Evolutionary conservation across 2,113 vertebrate genomes (phyloP).

Genomic region (Saguinus imperator): DNA sequence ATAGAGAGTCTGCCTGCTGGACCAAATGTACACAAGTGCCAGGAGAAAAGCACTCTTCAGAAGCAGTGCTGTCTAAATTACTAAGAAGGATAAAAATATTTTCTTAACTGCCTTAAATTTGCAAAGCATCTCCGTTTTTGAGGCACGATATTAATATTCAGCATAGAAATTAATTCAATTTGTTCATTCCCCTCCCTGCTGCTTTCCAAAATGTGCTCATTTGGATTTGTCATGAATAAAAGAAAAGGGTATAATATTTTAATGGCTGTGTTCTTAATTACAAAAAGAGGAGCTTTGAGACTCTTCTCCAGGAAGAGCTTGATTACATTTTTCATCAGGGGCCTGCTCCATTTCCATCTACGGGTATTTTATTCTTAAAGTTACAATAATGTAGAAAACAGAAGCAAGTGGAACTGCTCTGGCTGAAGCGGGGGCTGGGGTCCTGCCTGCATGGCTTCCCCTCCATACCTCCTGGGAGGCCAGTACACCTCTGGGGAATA

Average conservation of each 20-base stretch:
- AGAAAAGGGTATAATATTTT: constrained; percentile 53
- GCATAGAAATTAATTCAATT: constrained; percentile 58
- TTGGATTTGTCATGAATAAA: constrained; percentile 65
- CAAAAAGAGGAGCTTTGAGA: constrained; percentile 46
- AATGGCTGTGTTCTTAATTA: constrained; percentile 39
- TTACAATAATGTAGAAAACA: background rate
- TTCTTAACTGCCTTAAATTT: constrained; percentile 23
- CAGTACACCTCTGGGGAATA: background rate
- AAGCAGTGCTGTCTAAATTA: background rate
- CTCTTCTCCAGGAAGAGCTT: background rate
- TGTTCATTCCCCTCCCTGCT: constrained; percentile 46
- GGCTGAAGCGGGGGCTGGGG: background rate
- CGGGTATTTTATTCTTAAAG: constrained; percentile 1
- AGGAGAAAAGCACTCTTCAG: background rate
- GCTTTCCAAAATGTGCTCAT: constrained; percentile 51
- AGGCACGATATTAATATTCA: constrained; percentile 16
- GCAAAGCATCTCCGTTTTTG: constrained; percentile 18
- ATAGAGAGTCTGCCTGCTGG: background rate
- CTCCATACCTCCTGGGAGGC: background rate
- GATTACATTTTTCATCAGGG: constrained; percentile 27
- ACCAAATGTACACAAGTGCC: background rate
- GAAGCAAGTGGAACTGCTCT: background rate
- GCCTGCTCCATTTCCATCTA: background rate
- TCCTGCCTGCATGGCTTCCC: background rate
- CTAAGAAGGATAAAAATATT: constrained; percentile 31